phyloP scores from a whole-genome alignment of 2,113 vertebrate species.

The Phocoena sinus region DNA sequence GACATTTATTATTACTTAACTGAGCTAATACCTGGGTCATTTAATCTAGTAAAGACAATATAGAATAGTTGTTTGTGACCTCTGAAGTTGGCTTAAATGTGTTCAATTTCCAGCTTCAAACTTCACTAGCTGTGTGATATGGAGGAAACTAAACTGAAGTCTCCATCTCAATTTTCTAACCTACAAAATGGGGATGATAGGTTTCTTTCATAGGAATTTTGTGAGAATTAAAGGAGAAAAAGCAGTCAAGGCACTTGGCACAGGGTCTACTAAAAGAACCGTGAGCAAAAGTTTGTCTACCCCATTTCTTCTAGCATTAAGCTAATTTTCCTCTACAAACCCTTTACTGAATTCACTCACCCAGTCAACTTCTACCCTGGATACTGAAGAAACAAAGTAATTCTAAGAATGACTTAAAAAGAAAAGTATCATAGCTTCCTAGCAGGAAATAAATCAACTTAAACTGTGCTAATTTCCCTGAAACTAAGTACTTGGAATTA shows the following conservation, averaged over 20 bases:
- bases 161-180: not conserved
- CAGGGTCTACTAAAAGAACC: not conserved
- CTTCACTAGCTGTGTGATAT: not conserved
- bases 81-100: not conserved
- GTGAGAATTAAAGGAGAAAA: not conserved
- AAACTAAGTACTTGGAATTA: constrained; percentile 64
- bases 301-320: not conserved
- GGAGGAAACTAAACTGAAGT: not conserved
- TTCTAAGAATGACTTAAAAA: not conserved
- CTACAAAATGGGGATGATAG: not conserved
- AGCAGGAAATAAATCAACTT: constrained; percentile 56
- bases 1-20: not conserved
- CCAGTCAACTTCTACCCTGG: no score
- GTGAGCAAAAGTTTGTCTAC: not conserved
- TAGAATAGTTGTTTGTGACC: not conserved
- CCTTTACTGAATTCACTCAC: not conserved
- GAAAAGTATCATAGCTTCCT: not conserved
- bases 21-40: not conserved
- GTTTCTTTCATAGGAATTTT: not conserved
- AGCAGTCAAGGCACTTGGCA: not conserved
- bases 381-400: not conserved
- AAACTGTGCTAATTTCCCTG: constrained; percentile 64
- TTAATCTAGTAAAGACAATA: not conserved
- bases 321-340: not conserved
- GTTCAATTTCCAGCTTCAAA: not conserved